These are phyloP conservation scores for Drosophila dives DNA, from an alignment of 2,888 invertebrate genomes.

Conservation along the genomic window DNA sequence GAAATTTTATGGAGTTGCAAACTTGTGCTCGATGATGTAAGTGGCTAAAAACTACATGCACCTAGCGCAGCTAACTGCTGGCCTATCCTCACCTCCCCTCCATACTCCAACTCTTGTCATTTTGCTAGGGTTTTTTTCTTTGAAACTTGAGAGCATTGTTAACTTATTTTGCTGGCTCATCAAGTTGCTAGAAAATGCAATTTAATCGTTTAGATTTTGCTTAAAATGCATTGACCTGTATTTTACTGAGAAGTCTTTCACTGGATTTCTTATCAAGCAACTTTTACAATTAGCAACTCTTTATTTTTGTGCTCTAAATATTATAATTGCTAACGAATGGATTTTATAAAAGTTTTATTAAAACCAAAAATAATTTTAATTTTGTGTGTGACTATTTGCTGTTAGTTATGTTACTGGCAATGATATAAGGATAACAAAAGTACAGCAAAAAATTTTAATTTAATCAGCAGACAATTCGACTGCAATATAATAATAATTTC, in stretches of 20 bases:
- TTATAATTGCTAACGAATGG: not conserved
- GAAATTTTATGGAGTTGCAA: conserved; percentile 68
- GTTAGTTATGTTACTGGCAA: conserved; percentile 11
- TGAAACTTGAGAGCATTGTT: conserved; percentile 53
- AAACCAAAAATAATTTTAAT: conserved; percentile 9
- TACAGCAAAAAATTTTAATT: conserved; percentile 22
- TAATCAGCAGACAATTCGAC: conserved; percentile 6
- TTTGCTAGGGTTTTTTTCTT: conserved; percentile 1
- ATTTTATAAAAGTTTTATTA: not conserved
- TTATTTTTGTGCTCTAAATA: conserved; percentile 22
- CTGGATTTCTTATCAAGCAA: conserved; percentile 22
- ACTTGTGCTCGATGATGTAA: conserved; percentile 74
- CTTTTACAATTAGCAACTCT: conserved; percentile 12
- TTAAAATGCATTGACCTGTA: conserved; percentile 61
- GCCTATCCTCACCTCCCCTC: not conserved
- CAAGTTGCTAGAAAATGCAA: conserved; percentile 41
- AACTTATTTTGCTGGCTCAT: conserved; percentile 51
- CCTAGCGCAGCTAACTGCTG: not conserved
- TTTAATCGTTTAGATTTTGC: conserved; percentile 20
- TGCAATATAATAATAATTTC: conserved; percentile 24
- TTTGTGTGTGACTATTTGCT: not conserved
- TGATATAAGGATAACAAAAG: conserved; percentile 7
- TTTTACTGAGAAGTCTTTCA: conserved; percentile 21
- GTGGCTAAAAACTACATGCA: conserved; percentile 63
- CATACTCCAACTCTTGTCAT: not conserved